Conservation (phyloP, 2,797 vertebrate species). For the Dromococcyx pavoninus region DNA sequence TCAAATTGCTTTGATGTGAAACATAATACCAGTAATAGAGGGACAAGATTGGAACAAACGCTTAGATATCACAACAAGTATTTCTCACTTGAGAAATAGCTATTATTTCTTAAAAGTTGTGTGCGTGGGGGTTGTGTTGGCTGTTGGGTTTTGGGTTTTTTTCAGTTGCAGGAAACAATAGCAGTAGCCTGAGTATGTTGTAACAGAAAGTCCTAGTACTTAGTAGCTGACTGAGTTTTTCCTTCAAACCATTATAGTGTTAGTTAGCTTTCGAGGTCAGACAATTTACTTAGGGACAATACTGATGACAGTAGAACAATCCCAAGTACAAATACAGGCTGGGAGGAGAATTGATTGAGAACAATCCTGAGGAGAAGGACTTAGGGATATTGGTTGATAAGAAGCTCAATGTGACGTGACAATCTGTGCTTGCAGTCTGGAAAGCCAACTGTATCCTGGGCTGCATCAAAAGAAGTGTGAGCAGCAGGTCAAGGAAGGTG, state of each 20-base stretch:
- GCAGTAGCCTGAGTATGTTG: background rate
- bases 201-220: background rate
- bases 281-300: background rate
- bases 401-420: no score
- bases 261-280: constrained; percentile 15
- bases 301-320: background rate
- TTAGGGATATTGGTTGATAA: no score
- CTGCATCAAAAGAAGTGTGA: no score
- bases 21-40: background rate
- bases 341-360: no score
- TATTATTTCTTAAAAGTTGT: background rate
- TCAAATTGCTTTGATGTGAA: background rate
- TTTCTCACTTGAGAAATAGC: background rate
- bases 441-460: no score
- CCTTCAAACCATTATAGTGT: background rate
- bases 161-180: background rate
- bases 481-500: no score
- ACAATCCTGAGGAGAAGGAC: no score
- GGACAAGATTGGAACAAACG: background rate
- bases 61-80: background rate
- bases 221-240: background rate
- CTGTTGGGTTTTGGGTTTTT: background rate
- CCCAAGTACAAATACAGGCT: no score
- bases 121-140: no score
- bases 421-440: no score